A percentile compares a stretch with the other conserved stretches of the same genome.
Evolutionary conservation across 2,888 invertebrate species (phyloP).

Genomic region (Ypsolopha sequella): DNA sequence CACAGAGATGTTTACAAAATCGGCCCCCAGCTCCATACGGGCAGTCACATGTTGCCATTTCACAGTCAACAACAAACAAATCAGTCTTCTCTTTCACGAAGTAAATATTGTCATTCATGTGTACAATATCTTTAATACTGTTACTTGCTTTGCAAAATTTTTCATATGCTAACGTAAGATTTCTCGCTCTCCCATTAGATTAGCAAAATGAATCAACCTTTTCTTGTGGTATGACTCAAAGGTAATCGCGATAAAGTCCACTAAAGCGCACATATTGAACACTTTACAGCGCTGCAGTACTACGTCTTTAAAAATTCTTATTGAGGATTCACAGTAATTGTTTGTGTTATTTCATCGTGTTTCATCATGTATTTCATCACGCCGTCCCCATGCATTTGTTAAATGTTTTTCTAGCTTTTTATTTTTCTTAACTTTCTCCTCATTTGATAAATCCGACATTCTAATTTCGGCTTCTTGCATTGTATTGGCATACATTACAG

Average conservation of each 20-base stretch:
- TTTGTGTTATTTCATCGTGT: too few species aligned
- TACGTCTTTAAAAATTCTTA: too few species aligned
- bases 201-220: slow-evolving; percentile 11
- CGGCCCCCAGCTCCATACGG: too few species aligned
- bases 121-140: slow-evolving; percentile 9
- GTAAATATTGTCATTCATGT: slow-evolving; percentile 9
- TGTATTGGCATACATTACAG: slow-evolving; percentile 8
- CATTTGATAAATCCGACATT: slow-evolving; percentile 6
- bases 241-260: too few species aligned
- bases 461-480: slow-evolving; percentile 6
- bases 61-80: too few species aligned
- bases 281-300: too few species aligned
- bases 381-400: too few species aligned
- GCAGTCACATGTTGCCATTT: too few species aligned
- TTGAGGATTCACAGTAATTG: too few species aligned
- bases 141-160: slow-evolving; percentile 8
- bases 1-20: too few species aligned
- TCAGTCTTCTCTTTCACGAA: slow-evolving; percentile 8
- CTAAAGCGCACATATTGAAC: too few species aligned
- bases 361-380: too few species aligned
- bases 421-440: slow-evolving; percentile 7
- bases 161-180: slow-evolving; percentile 9
- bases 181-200: slow-evolving; percentile 9
- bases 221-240: slow-evolving; percentile 8
- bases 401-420: slow-evolving; percentile 2